Conservation (phyloP, 2,113 vertebrate species). For the Indri indri region DNA sequence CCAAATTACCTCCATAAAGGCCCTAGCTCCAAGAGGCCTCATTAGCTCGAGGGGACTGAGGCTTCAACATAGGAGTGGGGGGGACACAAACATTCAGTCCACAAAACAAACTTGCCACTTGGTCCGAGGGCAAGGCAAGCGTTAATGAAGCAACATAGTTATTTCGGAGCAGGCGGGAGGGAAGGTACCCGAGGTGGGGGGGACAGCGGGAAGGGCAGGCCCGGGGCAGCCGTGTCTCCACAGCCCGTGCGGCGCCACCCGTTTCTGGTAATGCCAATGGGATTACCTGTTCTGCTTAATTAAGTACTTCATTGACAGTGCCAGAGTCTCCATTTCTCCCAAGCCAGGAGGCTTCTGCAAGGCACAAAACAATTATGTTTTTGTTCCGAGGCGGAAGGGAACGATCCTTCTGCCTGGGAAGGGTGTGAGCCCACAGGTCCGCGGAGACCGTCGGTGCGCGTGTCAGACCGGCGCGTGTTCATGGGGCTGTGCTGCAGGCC, state of each 20-base stretch:
- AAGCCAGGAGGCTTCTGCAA: neutral
- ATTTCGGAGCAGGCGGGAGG: neutral
- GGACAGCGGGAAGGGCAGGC: neutral
- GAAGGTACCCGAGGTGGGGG: neutral
- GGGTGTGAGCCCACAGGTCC: rapidly evolving
- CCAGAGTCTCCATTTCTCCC: neutral
- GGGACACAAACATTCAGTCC: neutral
- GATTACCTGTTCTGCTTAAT: neutral
- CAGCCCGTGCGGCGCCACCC: too few species aligned
- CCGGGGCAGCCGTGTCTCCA: rapidly evolving
- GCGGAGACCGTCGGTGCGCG: rapidly evolving
- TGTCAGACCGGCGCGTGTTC: rapidly evolving
- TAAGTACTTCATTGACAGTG: neutral
- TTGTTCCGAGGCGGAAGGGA: rapidly evolving
- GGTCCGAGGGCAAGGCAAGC: too few species aligned
- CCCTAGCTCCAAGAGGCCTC: rapidly evolving
- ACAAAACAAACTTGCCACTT: too few species aligned
- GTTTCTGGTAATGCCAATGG: neutral
- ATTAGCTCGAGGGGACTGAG: neutral
- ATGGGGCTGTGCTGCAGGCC: too few species aligned
- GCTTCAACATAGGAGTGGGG: neutral
- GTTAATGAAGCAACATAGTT: rapidly evolving
- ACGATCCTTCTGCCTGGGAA: neutral
- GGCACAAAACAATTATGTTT: neutral
- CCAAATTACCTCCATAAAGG: neutral